These are phyloP conservation scores for Venustaconcha ellipsiformis DNA, from an alignment of 1,140 invertebrate species.

Conservation along the genomic window DNA sequence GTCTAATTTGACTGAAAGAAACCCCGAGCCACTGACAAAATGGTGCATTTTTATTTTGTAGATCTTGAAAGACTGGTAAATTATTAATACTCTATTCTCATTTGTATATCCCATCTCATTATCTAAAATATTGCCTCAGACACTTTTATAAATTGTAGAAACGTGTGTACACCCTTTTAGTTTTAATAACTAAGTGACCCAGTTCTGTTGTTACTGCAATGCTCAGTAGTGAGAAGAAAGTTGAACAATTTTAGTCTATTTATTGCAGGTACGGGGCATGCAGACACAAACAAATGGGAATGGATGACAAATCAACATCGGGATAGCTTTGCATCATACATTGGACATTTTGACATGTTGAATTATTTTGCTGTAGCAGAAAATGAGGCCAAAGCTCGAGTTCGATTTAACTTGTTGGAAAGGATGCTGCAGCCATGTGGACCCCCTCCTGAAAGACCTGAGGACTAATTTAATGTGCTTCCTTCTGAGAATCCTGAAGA, in stretches of 20 bases:
- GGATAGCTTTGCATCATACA: slow-evolving; percentile 94
- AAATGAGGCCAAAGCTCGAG: slow-evolving; percentile 95
- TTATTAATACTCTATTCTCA: no score
- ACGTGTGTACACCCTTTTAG: no score
- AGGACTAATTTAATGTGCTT: slow-evolving; percentile 76
- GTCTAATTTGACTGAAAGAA: no score
- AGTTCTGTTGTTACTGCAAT: not conserved
- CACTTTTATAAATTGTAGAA: no score
- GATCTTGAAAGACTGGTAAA: no score
- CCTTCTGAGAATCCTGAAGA: no score
- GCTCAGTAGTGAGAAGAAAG: not conserved
- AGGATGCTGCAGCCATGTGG: slow-evolving; percentile 99
- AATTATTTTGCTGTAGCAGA: slow-evolving; percentile 95
- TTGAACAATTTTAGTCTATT: not conserved
- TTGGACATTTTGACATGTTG: slow-evolving; percentile 93
- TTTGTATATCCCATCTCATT: no score
- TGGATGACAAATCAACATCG: slow-evolving; percentile 91
- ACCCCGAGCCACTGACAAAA: no score
- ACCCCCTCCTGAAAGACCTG: slow-evolving; percentile 96
- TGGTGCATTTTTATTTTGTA: no score
- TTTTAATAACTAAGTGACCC: not conserved
- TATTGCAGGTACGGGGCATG: slow-evolving; percentile 84
- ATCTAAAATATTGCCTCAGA: no score
- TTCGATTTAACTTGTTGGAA: slow-evolving; percentile 97
- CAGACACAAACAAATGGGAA: slow-evolving; percentile 85